Conservation (phyloP, 2,797 vertebrate genomes). For the Enteromius anoplus region DNA sequence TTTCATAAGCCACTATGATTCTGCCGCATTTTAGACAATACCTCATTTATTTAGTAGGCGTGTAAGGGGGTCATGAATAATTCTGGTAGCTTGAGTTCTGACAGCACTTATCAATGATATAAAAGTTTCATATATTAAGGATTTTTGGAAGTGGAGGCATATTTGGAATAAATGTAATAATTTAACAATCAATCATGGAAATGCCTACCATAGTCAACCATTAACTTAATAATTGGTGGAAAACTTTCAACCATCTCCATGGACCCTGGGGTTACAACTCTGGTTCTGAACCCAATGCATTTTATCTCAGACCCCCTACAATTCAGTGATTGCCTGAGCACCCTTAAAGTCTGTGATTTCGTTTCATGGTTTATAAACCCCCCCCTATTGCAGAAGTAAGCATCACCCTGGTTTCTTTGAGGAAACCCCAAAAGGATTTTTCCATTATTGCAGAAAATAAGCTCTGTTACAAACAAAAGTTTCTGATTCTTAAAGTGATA, state of each 20-base stretch:
- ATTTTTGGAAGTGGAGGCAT: background rate
- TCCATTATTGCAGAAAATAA: background rate
- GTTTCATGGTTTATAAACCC: background rate
- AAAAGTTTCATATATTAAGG: background rate
- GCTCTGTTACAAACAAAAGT: background rate
- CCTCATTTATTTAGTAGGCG: constrained; percentile 23
- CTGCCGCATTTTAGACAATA: constrained; percentile 35
- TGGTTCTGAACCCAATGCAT: background rate
- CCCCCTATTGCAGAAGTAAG: background rate
- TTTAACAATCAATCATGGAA: background rate
- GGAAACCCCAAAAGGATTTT: background rate
- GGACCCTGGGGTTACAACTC: background rate
- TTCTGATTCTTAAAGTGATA: background rate
- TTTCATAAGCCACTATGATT: constrained; percentile 33
- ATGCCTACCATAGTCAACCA: background rate
- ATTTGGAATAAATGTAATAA: constrained; percentile 1
- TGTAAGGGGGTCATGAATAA: constrained; percentile 21
- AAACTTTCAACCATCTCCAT: background rate
- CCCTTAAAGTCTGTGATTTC: background rate
- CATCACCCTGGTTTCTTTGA: background rate
- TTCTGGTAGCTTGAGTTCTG: constrained; percentile 6
- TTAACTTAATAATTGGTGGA: background rate
- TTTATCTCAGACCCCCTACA: constrained; percentile 9
- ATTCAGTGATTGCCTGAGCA: constrained; percentile 2
- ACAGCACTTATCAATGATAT: background rate